Evolutionary conservation across 1,140 invertebrate species (phyloP), one percentile per base, ranked within the genome.

Genomic region (Neodiprion virginianus): DNA sequence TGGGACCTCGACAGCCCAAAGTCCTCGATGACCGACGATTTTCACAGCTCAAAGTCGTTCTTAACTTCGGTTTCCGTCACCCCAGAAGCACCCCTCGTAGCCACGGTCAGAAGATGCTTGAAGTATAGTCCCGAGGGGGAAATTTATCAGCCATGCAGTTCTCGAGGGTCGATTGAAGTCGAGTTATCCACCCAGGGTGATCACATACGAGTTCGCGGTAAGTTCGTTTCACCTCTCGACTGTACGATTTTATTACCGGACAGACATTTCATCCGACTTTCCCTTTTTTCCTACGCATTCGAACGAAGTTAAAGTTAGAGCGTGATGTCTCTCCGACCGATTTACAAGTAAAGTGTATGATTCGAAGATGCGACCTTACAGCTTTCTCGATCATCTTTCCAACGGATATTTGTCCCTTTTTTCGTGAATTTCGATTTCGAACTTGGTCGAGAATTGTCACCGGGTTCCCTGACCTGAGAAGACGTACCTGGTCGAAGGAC

Each of bases 51-150:
- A 5, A 87, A 87, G 49, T 88, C 86, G 11, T 85, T 87, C 71
- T 66, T 82, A n/a, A 84, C 82, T 69, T 86, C 85, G 5, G 75
- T 82, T 3, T 81, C 76, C 8, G 81, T 83, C 48, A 89, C 87
- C 1, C 87, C 87, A 1, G 88, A 89, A 48, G 82, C 86, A 0
- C 88, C 88, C 1, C 73, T 89, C 17, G 83, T 88, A 1, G 87
- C 87, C 0, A 89, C 88, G 17, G 88, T 89, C 23, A 80, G 88
- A 65, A 82, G 88, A 28, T 89, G 88, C 67, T 76, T 89, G n/a
- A 88, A 88, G 69, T 89, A 87, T 50, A 89, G 88, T 74, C 88
- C 88, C 3, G 88, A 89, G 69, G 81, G 69, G 23, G 85, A 87
- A 61, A 79, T 76, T 9, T 74, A 81, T 10, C 81, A 73, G 69